Evolutionary conservation across 2,113 vertebrate species (phyloP).

Genomic region (Onychostruthus taczanowskii): DNA sequence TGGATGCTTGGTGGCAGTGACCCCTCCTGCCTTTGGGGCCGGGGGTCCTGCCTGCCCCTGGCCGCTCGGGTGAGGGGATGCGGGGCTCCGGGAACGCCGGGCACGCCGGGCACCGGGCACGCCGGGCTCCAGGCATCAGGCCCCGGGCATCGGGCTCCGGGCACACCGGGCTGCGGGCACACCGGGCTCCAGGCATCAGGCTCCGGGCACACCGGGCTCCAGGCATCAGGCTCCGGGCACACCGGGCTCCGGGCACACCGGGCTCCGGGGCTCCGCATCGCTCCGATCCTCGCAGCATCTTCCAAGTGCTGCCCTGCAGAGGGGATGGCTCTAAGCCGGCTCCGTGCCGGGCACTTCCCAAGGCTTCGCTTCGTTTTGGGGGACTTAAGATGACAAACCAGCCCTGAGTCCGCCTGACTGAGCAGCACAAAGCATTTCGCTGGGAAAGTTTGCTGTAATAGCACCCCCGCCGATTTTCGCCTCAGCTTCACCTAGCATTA

Average conservation of each 20-base stretch:
- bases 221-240: neutral
- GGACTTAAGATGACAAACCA: fast-evolving
- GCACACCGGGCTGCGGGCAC: too few species aligned
- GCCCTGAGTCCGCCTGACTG: neutral
- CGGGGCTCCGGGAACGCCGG: neutral
- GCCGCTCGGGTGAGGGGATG: neutral
- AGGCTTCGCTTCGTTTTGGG: fast-evolving
- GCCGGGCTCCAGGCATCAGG: neutral
- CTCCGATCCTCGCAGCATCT: neutral
- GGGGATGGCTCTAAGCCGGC: neutral
- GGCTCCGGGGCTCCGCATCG: neutral
- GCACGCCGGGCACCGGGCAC: neutral
- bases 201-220: too few species aligned
- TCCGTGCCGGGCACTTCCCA: neutral
- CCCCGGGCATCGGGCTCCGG: too few species aligned
- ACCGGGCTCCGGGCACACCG: too few species aligned
- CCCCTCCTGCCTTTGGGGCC: fast-evolving
- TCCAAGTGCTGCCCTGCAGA: neutral
- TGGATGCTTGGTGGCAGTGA: fast-evolving
- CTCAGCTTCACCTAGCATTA: neutral
- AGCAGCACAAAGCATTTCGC: neutral
- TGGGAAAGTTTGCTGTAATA: neutral
- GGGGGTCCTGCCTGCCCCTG: neutral
- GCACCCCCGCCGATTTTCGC: neutral
- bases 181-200: too few species aligned